phyloP scores from a whole-genome alignment of 1,140 invertebrate species.

The Pinna nobilis region DNA sequence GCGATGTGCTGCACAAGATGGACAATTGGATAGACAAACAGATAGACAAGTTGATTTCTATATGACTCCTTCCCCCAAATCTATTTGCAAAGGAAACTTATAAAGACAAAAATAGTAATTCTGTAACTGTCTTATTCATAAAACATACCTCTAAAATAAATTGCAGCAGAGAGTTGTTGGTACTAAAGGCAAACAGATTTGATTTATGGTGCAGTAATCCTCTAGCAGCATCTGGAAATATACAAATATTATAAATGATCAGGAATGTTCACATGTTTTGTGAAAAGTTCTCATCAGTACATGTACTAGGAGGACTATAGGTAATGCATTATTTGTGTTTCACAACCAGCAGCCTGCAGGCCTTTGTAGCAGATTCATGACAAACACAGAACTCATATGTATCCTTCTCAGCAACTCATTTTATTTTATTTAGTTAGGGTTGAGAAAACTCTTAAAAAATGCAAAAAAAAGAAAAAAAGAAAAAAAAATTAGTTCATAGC shows the following conservation, averaged over 20 bases:
- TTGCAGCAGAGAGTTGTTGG: slow-evolving; percentile 93
- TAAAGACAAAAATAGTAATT: neutral
- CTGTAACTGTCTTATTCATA: neutral
- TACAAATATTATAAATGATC: neutral
- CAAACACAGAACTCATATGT: too few relatives aligned
- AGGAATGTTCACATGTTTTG: neutral
- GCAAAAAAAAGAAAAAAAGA: too few relatives aligned
- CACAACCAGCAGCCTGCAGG: too few relatives aligned
- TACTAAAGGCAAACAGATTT: slow-evolving; percentile 89
- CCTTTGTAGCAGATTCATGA: too few relatives aligned
- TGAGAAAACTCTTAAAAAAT: too few relatives aligned
- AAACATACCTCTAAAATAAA: slow-evolving; percentile 81
- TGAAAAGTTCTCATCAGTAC: neutral
- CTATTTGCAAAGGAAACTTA: neutral
- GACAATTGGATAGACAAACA: neutral
- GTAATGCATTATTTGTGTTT: neutral
- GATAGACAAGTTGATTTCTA: neutral
- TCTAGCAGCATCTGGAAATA: slow-evolving; percentile 80
- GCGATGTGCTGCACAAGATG: too few relatives aligned
- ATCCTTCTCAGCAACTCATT: too few relatives aligned
- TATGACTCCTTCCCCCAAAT: neutral
- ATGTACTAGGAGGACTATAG: neutral
- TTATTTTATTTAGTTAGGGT: too few relatives aligned
- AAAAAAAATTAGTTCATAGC: too few relatives aligned
- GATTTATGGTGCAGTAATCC: slow-evolving; percentile 89